Base-by-base conservation (phyloP, 2,113 vertebrate species). In the Protobothrops mucrosquamatus region DNA sequence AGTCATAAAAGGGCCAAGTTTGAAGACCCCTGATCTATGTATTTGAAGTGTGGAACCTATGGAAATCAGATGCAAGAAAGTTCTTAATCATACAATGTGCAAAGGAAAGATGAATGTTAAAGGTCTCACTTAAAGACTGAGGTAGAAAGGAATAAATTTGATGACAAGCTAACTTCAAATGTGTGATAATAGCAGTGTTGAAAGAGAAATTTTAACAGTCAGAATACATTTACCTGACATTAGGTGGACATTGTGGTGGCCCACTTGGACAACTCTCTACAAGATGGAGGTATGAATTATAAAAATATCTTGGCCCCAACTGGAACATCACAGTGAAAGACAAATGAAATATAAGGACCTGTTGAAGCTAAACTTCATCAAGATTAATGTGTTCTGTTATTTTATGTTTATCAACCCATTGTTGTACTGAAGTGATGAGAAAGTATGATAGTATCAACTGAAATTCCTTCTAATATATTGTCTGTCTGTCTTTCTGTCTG, bases 401-500 rank as follows among this genome's bases (percentile, higher is more conserved):
- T n/a, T 69, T 74, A 74, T 74, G 14, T 74, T 74, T 34, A 74
- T 74, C 15, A 7, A 6, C n/a, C n/a, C 29, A 34, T 74, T 74
- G 14, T 34, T 74, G 29, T 69, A 69, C 5, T 69, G 29, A 24
- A 24, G 5, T n/a, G 18, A 15, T 34, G n/a, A 34, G n/a, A 34
- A 34, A 74, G n/a, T 2, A 74, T 15, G 69, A 74, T 64, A 61
- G 26, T 69, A n/a, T n/a, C 64, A 74, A 34, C 5, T 74, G 69
- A 14, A 74, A 34, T 15, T 74, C 69, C n/a, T 69, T 69, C 26
- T 64, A 64, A 64, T 64, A 26, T 61, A 61, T 61, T 24, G 24
- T 9, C 8, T 69, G 29, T 12, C 4, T 34, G 5, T 0, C 29
- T 69, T 0, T 7, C 57, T 26, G 6, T 23, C 57, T 8, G 0